These are phyloP conservation scores for Eospalax fontanierii DNA, from an alignment of 2,797 vertebrate species.

Conservation along the genomic window DNA sequence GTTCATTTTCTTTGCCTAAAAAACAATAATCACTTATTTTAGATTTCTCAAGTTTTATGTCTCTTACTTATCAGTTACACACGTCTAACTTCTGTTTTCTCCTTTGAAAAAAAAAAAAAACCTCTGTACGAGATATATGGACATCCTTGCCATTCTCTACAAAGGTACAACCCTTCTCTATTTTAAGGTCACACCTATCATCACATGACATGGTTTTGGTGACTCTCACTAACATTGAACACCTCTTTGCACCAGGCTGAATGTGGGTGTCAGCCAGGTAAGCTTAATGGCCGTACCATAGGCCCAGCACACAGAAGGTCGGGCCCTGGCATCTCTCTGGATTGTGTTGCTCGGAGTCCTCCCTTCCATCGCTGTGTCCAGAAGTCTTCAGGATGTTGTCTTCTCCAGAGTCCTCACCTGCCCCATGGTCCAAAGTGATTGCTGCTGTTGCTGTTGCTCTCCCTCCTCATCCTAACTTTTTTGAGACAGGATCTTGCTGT, in stretches of 20 bases:
- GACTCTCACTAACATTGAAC: neutral
- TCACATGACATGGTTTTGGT: neutral
- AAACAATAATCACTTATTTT: neutral
- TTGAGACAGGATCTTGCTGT: neutral
- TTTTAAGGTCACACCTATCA: neutral
- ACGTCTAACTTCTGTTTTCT: neutral
- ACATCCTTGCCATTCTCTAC: neutral
- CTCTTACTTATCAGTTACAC: slow-evolving; percentile 17
- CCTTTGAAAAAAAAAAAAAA: neutral
- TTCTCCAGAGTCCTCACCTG: neutral
- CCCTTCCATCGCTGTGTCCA: neutral
- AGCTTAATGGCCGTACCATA: neutral
- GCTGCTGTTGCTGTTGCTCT: neutral
- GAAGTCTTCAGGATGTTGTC: neutral
- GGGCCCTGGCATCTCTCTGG: fast-evolving
- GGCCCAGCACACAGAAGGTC: neutral
- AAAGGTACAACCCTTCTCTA: neutral
- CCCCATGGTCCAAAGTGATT: neutral
- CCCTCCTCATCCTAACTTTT: neutral
- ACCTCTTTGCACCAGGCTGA: neutral
- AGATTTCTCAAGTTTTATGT: neutral
- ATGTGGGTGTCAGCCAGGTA: neutral
- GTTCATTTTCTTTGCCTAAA: slow-evolving; percentile 23
- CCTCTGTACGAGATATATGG: slow-evolving; percentile 15
- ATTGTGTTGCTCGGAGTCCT: too few species aligned